These are phyloP conservation scores for Agrilus mali DNA, from an alignment of 2,888 invertebrate species.

Conservation along the genomic window DNA sequence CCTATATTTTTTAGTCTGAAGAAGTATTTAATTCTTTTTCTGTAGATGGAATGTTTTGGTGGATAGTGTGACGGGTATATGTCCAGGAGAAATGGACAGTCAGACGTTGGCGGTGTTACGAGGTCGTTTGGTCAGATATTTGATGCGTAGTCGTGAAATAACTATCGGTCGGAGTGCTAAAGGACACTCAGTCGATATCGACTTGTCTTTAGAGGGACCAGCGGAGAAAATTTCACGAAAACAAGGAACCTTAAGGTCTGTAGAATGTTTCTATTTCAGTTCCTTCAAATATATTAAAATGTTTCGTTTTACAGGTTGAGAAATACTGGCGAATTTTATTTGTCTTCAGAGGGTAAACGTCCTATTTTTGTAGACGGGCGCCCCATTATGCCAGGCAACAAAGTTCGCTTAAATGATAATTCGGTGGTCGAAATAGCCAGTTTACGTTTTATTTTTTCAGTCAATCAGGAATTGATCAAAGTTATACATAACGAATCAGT, in stretches of 20 bases:
- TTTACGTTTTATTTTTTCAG: slow-evolving; percentile 81
- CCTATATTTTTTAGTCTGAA: slow-evolving; percentile 6
- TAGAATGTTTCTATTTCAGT: neutral
- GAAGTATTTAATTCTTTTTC: too few relatives aligned
- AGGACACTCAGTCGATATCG: slow-evolving; percentile 84
- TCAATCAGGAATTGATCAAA: slow-evolving; percentile 84
- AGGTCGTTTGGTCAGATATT: slow-evolving; percentile 82
- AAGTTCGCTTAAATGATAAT: slow-evolving; percentile 83
- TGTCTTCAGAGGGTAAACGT: slow-evolving; percentile 89
- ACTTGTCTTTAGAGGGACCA: slow-evolving; percentile 86
- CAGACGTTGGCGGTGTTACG: slow-evolving; percentile 87
- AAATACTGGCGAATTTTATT: slow-evolving; percentile 89
- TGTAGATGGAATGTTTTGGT: slow-evolving; percentile 82
- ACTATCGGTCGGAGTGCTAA: slow-evolving; percentile 84
- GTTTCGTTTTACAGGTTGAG: slow-evolving; percentile 43
- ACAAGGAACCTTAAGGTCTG: slow-evolving; percentile 72
- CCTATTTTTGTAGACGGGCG: slow-evolving; percentile 90
- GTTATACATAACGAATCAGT: slow-evolving; percentile 82
- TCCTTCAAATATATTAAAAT: slow-evolving; percentile 1
- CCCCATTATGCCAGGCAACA: slow-evolving; percentile 77
- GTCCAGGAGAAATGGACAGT: slow-evolving; percentile 80
- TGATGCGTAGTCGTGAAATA: slow-evolving; percentile 92
- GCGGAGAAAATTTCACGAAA: slow-evolving; percentile 86
- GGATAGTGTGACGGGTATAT: slow-evolving; percentile 76
- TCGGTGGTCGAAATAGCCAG: slow-evolving; percentile 92